Evolutionary conservation across 2,113 vertebrate species (phyloP), one percentile per base, ranked within the genome.

Genomic region (Alethe castanea): DNA sequence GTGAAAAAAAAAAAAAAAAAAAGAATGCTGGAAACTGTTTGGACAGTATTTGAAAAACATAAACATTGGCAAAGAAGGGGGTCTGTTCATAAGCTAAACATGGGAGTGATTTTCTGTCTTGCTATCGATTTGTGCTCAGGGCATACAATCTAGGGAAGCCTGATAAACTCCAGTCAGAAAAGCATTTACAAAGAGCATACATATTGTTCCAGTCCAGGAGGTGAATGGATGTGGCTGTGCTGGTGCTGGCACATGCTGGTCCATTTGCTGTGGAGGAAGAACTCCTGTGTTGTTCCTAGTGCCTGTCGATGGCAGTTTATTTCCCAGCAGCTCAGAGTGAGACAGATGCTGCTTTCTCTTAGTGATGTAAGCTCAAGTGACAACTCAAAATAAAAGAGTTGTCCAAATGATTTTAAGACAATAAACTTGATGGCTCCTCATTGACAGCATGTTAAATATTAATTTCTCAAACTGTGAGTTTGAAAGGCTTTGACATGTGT

Each of bases 371-470:
- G 78, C 61, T 90, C 62, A 80, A 96, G 86, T 93, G 86, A 91
- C 84, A 91, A 86, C 86, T 86, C 60, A 50, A 82, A 95, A 83
- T 73, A 48, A 60, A 94, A 84, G 81, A 35, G 40, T 50, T 93
- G 82, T 81, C 81, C 72, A 67, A 14, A 74, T 65, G 69, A 81
- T 69, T 96, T 84, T 61, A 69, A 94, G 73, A 67, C 52, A 88
- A 52, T 69, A 72, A 81, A 70, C 26, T 8, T 86, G 88, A 88
- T 60, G 77, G 47, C 54, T 89, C 24, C 62, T 95, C 62, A 78
- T 78, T 65, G 74, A 87, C 81, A 94, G 70, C 67, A 78, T 83
- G 81, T 84, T 90, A 94, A 96, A 91, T 72, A 67, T 88, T 56
- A 86, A 74, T 88, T 91, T 87, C 64, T 81, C 76, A 40, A 84